Conservation (phyloP, 1,140 invertebrate species). For the Aricia agestis region DNA sequence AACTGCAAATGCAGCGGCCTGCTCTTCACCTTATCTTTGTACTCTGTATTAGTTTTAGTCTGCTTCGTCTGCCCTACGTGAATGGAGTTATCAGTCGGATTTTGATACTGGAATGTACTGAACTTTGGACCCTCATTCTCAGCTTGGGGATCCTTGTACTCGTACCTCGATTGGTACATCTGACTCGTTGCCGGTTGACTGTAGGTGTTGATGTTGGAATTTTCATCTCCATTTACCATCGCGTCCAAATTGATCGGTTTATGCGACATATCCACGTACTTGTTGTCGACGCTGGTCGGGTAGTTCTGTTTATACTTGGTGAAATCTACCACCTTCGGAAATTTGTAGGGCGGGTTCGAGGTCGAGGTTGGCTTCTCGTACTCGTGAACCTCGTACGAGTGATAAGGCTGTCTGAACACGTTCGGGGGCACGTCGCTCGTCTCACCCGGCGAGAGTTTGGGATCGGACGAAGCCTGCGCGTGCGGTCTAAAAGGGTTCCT, state of each 20-base stretch:
- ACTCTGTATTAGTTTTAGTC: conserved; percentile 39
- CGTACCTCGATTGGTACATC: conserved; percentile 31
- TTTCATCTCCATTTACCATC: conserved; percentile 22
- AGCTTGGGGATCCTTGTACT: conserved; percentile 23
- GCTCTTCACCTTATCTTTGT: conserved; percentile 50
- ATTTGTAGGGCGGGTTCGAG: conserved; percentile 36
- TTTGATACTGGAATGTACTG: conserved; percentile 23
- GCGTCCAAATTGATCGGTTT: conserved; percentile 30
- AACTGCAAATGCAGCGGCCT: conserved; percentile 38
- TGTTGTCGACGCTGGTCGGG: conserved; percentile 46
- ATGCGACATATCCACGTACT: conserved; percentile 35
- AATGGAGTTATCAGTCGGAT: conserved; percentile 17
- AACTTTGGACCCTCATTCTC: conserved; percentile 1
- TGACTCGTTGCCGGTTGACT: conserved; percentile 27
- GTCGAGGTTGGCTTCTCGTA: conserved; percentile 18
- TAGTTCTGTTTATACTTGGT: conserved; percentile 51
- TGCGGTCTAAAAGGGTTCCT: conserved; percentile 24
- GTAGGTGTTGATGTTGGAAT: conserved; percentile 25
- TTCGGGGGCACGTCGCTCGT: conserved; percentile 14
- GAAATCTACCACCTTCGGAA: conserved; percentile 60
- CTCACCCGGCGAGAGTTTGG: conserved; percentile 23
- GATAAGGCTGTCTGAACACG: not conserved
- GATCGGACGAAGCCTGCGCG: conserved; percentile 17
- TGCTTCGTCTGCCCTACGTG: conserved; percentile 23
- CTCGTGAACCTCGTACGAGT: conserved; percentile 15